Evolutionary conservation across 1,140 invertebrate species (phyloP), one percentile per base, ranked within the genome.

Genomic region (Oncopodura yosiiana): DNA sequence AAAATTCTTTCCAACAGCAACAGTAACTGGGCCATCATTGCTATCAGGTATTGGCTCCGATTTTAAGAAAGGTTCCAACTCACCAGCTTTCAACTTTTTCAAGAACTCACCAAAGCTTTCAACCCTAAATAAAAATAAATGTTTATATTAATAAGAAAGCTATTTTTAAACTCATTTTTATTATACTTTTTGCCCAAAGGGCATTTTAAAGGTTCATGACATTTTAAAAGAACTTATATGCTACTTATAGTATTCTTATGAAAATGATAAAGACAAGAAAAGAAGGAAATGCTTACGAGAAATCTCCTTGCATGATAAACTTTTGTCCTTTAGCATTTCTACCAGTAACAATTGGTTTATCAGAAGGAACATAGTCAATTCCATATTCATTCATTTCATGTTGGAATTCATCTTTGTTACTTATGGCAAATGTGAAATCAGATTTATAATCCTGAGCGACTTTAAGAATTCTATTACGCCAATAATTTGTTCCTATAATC

Each of bases 1-100:
- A 74, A 98, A 98, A 74, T 97, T 98, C 72, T 92, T 94, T 18
- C 81, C 94, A 14, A 99, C 95, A 21, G 89, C 92, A 53, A 94
- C 81, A 68, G 86, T 93, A 0, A 96, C 90, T 41, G 82, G 81
- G 1, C 79, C 84, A 67, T 81, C 81, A 62, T 94, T 92, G 36
- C 78, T 78, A 46, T 85, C 86, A 3, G 95, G 94, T 37, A 98
- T 73, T 2, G 88, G 72, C 69, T 99, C 94, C 24, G 94, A 98
- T 73, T 99, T 99, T 37, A 98, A 68, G 72, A 90, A 97, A 0
- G 93, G 83, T 67, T 94, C 87, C 48, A 98, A 68, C 65, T 86
- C 83, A 30, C 81, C 87, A 52, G 78, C 82, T 54, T 87, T 72
- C 3, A 98, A 71, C 66, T 94, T 84, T 51, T 86, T 84, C 4